Evolutionary conservation across 2,888 invertebrate species (phyloP), one percentile per base, ranked within the genome.

Genomic region (Coremacera marginata): DNA sequence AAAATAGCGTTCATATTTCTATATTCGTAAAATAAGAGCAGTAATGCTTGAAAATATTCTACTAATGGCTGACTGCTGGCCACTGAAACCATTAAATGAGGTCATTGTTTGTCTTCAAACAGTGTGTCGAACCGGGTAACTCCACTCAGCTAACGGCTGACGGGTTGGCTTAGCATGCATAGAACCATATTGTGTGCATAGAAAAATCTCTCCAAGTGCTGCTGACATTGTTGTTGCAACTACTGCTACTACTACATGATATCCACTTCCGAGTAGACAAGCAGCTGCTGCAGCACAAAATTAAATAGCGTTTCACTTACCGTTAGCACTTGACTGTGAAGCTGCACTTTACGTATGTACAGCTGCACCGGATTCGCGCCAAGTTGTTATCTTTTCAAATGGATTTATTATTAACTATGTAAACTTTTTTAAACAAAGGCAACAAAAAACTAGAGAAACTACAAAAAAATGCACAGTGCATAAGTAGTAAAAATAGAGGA

Each of bases 391-490:
- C 75, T 57, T 76, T 78, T 63, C 78, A 77, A 81, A 81, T 79
- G 76, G 75, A 75, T 81, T 79, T 80, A 72, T 78, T 80, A 81
- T 79, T 80, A 79, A 81, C 77, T 79, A 70, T 72, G 75, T 75
- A 80, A 79, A 78, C 76, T 79, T 77, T 77, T 62, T 7, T 2
- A 34, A 51, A 31, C n/a, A 22, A 65, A n/a, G 55, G 31, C 16
- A 68, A 68, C 9, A 27, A 68, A 14, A 67, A 72, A 44, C 37
- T 11, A 37, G 31, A n/a, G 27, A 22, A 67, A 19, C 22, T 16
- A 19, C 8, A 7, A 11, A 7, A 11, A 67, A 44, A 44, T 44
- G 11, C 44, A 44, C 11, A 44, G 2, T 11, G 1, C 11, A 11
- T 2, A 2, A 14, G 44, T 44, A 11, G 44, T 44, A 2, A 44